phyloP scores from a whole-genome alignment of 1,140 invertebrate genomes.

The Elymnias hypermnestra region DNA sequence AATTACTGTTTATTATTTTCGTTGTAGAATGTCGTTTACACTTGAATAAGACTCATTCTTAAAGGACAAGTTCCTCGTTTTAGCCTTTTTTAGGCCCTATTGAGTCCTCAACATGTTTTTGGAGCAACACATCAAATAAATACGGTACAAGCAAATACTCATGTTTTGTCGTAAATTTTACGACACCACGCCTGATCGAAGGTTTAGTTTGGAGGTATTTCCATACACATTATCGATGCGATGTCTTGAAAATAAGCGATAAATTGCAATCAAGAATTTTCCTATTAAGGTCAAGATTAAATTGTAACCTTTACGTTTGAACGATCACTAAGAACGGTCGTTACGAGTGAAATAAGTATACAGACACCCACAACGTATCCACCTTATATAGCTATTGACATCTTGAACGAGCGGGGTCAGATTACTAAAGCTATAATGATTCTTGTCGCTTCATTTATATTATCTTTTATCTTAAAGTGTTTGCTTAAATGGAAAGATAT shows the following conservation, averaged over 20 bases:
- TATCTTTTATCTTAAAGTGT: neutral
- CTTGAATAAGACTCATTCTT: too few species aligned
- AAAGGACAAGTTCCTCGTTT: too few species aligned
- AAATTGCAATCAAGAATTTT: conserved; percentile 35
- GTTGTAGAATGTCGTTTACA: too few species aligned
- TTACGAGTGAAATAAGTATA: conserved; percentile 25
- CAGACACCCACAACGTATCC: conserved; percentile 28
- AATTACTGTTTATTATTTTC: too few species aligned
- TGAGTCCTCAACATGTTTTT: too few species aligned
- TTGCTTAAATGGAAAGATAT: neutral
- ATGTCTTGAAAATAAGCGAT: conserved; percentile 18
- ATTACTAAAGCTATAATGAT: conserved; percentile 15
- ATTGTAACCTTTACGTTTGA: conserved; percentile 31
- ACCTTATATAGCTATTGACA: conserved; percentile 34
- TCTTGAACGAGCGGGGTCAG: conserved; percentile 21
- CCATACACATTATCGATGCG: neutral
- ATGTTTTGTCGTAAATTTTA: too few species aligned
- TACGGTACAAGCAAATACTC: too few species aligned
- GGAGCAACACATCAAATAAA: too few species aligned
- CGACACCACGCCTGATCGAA: too few species aligned
- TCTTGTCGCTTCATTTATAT: conserved; percentile 4
- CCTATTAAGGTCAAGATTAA: conserved; percentile 49
- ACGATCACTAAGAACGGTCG: conserved; percentile 28
- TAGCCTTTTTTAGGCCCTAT: too few species aligned
- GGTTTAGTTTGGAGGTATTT: too few species aligned